Conservation (phyloP, 2,888 invertebrate species). For the Melikaiella ostensackeni region DNA sequence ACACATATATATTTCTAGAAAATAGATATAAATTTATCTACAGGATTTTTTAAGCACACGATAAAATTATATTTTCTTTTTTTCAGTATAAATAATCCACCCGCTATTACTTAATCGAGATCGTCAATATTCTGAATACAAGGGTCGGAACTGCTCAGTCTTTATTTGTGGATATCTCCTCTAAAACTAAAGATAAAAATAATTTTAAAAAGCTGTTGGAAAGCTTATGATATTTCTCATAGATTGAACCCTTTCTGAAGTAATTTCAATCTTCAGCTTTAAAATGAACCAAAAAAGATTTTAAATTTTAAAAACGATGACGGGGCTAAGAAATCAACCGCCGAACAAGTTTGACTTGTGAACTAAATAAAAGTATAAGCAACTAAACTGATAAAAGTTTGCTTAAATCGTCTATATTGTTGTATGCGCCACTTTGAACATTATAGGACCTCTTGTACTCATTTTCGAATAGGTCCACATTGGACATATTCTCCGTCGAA, state of each 20-base stretch:
- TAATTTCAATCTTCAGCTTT: no score
- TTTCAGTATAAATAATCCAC: not conserved
- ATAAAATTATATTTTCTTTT: not conserved
- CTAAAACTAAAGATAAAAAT: not conserved
- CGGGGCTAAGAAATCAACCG: no score
- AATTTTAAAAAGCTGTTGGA: not conserved
- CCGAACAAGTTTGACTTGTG: no score
- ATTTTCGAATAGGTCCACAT: not conserved
- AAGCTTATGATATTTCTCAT: not conserved
- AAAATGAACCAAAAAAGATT: no score
- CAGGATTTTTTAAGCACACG: not conserved
- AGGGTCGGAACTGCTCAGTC: constrained; percentile 1
- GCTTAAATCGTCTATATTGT: not conserved
- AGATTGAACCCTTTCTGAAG: not conserved
- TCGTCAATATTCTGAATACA: not conserved
- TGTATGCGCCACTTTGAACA: constrained; percentile 1
- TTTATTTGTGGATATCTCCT: constrained; percentile 1
- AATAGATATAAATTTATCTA: not conserved
- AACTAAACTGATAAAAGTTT: no score
- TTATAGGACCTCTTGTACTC: not conserved
- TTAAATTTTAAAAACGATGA: no score
- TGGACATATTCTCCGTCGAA: not conserved
- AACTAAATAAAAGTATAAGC: no score
- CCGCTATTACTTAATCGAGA: not conserved
- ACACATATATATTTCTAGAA: not conserved